Conservation (phyloP, 1,140 invertebrate genomes). For the Drosophila setifemur region DNA sequence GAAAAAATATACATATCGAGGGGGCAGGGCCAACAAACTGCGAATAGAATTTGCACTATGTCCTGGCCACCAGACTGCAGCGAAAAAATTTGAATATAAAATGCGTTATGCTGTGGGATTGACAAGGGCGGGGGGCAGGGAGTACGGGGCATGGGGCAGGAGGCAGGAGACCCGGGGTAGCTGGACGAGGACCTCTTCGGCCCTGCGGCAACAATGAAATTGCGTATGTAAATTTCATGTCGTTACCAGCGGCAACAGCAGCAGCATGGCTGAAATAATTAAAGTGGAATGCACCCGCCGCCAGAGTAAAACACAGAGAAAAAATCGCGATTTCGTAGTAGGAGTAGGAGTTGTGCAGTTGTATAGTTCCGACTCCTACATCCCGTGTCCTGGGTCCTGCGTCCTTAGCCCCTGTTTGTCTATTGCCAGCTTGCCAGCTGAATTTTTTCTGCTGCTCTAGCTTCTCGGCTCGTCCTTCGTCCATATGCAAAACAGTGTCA, state of each 20-base stretch:
- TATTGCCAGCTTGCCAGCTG: conserved; percentile 64
- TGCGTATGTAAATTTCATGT: conserved; percentile 81
- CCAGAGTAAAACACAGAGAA: conserved; percentile 28
- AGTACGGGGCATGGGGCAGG: background rate
- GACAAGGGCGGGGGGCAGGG: background rate
- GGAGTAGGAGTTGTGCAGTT: background rate
- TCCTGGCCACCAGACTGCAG: conserved; percentile 57
- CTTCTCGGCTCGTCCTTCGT: conserved; percentile 38
- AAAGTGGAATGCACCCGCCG: conserved; percentile 71
- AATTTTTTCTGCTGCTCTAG: conserved; percentile 7
- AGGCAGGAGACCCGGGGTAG: conserved; percentile 11
- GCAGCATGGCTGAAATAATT: conserved; percentile 77
- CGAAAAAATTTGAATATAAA: conserved; percentile 78
- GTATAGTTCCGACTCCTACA: background rate
- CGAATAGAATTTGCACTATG: conserved; percentile 58
- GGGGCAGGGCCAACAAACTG: conserved; percentile 33
- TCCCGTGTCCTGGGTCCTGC: background rate
- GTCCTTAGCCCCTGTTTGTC: conserved; percentile 49
- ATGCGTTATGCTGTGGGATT: conserved; percentile 65
- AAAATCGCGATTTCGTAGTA: conserved; percentile 37
- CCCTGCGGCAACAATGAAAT: conserved; percentile 79
- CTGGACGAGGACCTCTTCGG: conserved; percentile 59
- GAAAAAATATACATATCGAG: conserved; percentile 12
- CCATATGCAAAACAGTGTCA: conserved; percentile 74
- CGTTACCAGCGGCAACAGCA: conserved; percentile 67